These are phyloP conservation scores for Diceros bicornis DNA, from an alignment of 2,797 vertebrate species.

Conservation along the genomic window DNA sequence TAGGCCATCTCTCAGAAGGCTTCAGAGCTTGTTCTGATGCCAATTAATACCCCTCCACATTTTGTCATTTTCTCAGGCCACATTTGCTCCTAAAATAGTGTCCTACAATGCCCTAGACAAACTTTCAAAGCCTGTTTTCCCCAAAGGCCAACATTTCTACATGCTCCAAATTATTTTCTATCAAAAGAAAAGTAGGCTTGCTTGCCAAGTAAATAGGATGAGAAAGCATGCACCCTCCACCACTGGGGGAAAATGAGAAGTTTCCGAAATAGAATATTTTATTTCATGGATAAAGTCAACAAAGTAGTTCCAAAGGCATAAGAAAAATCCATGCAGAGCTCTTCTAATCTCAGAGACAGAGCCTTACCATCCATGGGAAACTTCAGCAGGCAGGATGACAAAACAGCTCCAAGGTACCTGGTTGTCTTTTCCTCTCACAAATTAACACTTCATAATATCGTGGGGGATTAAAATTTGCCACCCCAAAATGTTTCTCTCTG, in stretches of 20 bases:
- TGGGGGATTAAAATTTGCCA: too few relatives aligned
- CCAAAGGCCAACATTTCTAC: not conserved
- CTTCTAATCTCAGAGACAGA: not conserved
- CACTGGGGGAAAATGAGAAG: not conserved
- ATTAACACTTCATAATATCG: not conserved
- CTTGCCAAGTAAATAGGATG: slow-evolving; percentile 19
- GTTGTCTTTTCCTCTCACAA: not conserved
- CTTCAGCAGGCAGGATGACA: not conserved
- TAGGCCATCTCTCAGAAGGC: too few relatives aligned
- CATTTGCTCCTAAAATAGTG: not conserved
- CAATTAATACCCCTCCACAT: not conserved
- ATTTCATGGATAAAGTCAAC: slow-evolving; percentile 17
- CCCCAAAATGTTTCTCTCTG: too few relatives aligned
- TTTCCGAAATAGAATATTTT: slow-evolving; percentile 39
- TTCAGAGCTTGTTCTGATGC: not conserved
- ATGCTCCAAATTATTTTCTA: slow-evolving; percentile 50
- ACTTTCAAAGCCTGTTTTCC: slow-evolving; percentile 10
- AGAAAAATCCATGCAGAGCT: not conserved
- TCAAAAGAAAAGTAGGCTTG: not conserved
- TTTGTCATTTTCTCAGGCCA: not conserved
- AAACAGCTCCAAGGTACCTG: not conserved
- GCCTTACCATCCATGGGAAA: not conserved
- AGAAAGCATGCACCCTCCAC: not conserved
- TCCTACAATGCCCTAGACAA: slow-evolving; percentile 25
- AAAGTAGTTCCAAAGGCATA: slow-evolving; percentile 8